These are phyloP conservation scores for Galagoides demidoff DNA, from an alignment of 2,797 vertebrate species.

Conservation along the genomic window DNA sequence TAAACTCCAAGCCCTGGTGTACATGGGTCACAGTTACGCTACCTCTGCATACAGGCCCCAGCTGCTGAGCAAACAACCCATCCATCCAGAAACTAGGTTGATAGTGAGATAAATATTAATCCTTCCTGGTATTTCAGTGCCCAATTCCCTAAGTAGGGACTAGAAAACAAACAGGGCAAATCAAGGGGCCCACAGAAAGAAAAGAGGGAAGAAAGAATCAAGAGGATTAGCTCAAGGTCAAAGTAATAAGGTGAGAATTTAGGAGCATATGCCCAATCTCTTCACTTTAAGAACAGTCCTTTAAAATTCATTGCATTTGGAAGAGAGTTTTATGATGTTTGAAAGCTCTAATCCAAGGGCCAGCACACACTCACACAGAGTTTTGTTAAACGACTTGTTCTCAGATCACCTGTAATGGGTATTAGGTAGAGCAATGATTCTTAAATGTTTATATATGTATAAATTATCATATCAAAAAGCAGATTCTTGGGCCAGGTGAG, in stretches of 20 bases:
- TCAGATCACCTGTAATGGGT: not conserved
- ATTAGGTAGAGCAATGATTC: not conserved
- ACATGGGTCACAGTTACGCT: accelerated
- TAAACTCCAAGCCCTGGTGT: not conserved
- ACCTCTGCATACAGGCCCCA: not conserved
- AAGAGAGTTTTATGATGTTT: slow-evolving; percentile 4
- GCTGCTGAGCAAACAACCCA: not conserved
- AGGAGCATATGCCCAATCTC: not conserved
- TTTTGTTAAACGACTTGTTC: not conserved
- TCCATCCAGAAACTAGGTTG: not conserved
- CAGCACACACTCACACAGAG: not conserved
- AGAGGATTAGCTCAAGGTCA: slow-evolving; percentile 2
- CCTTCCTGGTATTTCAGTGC: not conserved
- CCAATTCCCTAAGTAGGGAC: not conserved
- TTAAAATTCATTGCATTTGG: not conserved
- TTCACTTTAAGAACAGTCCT: not conserved
- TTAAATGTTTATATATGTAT: not conserved
- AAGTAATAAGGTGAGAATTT: not conserved
- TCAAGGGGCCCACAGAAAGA: not conserved
- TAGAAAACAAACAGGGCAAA: not conserved
- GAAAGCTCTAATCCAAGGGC: not conserved
- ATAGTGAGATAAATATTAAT: slow-evolving; percentile 45
- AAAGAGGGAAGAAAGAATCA: not conserved
- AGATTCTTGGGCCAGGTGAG: not conserved
- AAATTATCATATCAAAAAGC: not conserved